These are phyloP conservation scores for Nothoprocta pentlandii DNA, from an alignment of 2,113 vertebrate genomes.

Conservation along the genomic window DNA sequence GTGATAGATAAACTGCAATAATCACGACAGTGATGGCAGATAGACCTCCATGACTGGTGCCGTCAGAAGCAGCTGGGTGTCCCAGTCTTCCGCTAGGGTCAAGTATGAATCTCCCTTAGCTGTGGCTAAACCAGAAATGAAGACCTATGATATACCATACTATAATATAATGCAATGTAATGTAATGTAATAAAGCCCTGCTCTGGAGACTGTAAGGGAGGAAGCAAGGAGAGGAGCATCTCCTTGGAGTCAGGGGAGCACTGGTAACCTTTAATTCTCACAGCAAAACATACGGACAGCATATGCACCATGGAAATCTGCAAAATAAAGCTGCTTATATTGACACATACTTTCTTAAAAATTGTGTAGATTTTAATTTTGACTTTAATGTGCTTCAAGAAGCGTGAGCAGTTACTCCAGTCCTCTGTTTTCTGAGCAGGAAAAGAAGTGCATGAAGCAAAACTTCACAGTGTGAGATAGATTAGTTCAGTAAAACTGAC, in stretches of 20 bases:
- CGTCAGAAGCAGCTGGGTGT: not conserved
- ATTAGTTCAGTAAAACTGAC: not conserved
- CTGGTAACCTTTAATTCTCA: not conserved
- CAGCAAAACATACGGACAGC: not conserved
- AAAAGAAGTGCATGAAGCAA: not conserved
- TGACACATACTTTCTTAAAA: not conserved
- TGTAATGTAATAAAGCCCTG: too few relatives aligned
- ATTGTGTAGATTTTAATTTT: not conserved
- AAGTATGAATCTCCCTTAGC: not conserved
- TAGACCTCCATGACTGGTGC: not conserved
- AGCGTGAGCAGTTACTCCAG: not conserved
- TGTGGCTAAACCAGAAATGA: not conserved
- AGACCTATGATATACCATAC: too few relatives aligned
- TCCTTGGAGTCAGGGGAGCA: not conserved
- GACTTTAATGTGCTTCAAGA: not conserved
- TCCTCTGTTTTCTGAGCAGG: not conserved
- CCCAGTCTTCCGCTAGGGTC: not conserved
- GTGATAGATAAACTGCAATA: too few relatives aligned
- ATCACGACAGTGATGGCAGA: not conserved
- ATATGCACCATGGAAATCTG: not conserved
- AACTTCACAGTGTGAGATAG: not conserved
- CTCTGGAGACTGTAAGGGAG: not conserved
- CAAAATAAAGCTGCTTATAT: not conserved
- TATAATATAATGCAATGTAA: too few relatives aligned
- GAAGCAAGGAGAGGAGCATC: too few relatives aligned